Percentiles rank a stretch among this genome's conserved stretches.
Conservation (phyloP, 2,113 vertebrate genomes). For the Etheostoma spectabile region DNA sequence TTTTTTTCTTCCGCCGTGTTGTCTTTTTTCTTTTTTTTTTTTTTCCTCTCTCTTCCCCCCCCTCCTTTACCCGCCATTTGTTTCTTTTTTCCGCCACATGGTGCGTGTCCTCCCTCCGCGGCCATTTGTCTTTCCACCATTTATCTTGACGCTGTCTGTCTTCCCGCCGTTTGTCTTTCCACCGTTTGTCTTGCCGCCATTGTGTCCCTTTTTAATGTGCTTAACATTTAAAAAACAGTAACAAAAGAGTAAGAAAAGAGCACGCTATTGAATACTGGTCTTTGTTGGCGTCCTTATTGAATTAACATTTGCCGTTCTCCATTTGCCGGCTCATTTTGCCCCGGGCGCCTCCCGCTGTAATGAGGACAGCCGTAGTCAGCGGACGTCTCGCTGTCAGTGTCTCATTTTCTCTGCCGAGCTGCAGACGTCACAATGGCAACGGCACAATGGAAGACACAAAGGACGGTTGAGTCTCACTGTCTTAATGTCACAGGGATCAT, state of each 20-base stretch:
- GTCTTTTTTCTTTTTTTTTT: too few relatives aligned
- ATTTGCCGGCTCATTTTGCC: constrained; percentile 44
- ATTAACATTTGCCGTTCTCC: constrained; percentile 68
- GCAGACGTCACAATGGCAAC: background rate
- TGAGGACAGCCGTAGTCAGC: background rate
- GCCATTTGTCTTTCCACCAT: too few relatives aligned
- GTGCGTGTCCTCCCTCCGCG: too few relatives aligned
- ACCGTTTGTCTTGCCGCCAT: background rate
- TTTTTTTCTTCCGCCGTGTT: too few relatives aligned
- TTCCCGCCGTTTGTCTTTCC: too few relatives aligned
- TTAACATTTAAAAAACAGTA: constrained; percentile 59
- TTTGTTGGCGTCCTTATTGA: constrained; percentile 61
- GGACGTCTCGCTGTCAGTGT: background rate
- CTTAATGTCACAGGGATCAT: background rate
- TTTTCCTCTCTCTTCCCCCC: too few relatives aligned
- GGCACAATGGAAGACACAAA: background rate
- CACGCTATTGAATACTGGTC: constrained; percentile 35
- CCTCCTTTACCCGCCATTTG: too few relatives aligned
- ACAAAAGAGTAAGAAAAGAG: constrained; percentile 34
- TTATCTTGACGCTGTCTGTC: too few relatives aligned
- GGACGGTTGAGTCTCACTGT: background rate
- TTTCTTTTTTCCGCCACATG: too few relatives aligned
- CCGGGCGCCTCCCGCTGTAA: constrained; percentile 30
- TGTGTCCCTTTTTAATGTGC: background rate
- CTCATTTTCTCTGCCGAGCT: background rate